Conservation (phyloP, 2,113 vertebrate genomes). For the mouse (Mus musculus) region GRCm39 chrX:7663001-7663500, state of each 20-base stretch:
- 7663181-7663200: slow-evolving; percentile 45
- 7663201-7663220: neutral
- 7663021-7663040: neutral
- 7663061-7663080: neutral
- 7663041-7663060: neutral
- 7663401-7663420: too few species aligned
- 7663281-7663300: neutral
- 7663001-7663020: neutral
- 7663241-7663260: slow-evolving; percentile 11
- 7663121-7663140: slow-evolving; percentile 33
- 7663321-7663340: too few species aligned
- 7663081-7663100: neutral
- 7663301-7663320: too few species aligned
- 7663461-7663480: too few species aligned
- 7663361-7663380: too few species aligned
- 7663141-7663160: slow-evolving; percentile 16
- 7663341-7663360: too few species aligned
- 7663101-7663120: neutral
- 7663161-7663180: slow-evolving; percentile 47
- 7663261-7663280: slow-evolving; percentile 4
- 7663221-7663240: slow-evolving; percentile 41
- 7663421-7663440: too few species aligned
- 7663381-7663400: too few species aligned
- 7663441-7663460: too few species aligned
- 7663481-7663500: too few species aligned